Percentiles rank a stretch among this genome's conserved stretches.
Conservation (phyloP, 2,113 vertebrate species). For the Passerina amoena region DNA sequence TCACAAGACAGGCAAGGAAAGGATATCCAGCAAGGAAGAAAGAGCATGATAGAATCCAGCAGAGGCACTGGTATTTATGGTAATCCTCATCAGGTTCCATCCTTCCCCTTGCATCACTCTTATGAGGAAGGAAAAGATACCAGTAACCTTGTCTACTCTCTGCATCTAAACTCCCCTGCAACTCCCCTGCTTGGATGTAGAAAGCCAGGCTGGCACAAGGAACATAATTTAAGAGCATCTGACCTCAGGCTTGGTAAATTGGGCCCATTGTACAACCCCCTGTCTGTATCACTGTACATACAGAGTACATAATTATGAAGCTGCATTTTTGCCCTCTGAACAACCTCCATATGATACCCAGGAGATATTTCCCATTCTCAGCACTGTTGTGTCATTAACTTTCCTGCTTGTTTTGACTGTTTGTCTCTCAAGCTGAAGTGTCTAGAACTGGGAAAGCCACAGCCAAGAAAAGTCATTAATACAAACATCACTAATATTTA, state of each 20-base stretch:
- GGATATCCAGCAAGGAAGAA: background rate
- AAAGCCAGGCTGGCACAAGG: background rate
- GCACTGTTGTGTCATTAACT: background rate
- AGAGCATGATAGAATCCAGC: background rate
- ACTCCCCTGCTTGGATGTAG: background rate
- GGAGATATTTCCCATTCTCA: background rate
- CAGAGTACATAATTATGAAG: background rate
- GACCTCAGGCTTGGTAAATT: background rate
- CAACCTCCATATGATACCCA: background rate
- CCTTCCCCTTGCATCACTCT: background rate
- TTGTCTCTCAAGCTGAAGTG: background rate
- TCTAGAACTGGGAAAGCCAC: background rate
- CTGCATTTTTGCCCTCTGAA: background rate
- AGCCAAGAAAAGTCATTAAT: background rate
- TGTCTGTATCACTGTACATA: background rate
- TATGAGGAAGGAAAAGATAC: background rate
- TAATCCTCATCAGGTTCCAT: background rate
- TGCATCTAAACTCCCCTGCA: too few species aligned
- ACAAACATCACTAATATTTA: slow-evolving; percentile 21
- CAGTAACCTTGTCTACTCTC: background rate
- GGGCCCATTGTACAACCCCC: background rate
- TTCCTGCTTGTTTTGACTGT: slow-evolving; percentile 6
- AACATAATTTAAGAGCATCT: background rate
- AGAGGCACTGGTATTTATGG: background rate
- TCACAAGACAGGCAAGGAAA: background rate